Base-by-base conservation (phyloP, 2,888 invertebrate genomes). In the Actias luna region DNA sequence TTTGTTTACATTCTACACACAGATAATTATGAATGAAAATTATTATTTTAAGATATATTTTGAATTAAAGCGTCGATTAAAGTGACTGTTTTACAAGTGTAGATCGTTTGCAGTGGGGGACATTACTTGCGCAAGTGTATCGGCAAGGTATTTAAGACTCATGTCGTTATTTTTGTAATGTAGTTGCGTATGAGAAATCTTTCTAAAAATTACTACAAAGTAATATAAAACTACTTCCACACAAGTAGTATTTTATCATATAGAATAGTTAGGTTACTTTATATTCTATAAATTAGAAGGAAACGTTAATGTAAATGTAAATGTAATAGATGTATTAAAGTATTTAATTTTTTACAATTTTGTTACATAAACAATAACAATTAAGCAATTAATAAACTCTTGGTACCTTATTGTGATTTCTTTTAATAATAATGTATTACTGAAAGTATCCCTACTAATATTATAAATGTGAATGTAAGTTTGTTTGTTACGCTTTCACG, bases 11-110 rank as follows among this genome's bases (percentile, higher is more conserved):
- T 68, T 72, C 66, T 67, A 67, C 27, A 79, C 78, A 79, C 76
- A 69, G 69, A 75, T 79, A 83, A 68, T 80, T 73, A 79, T 87
- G 73, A 86, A 85, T 85, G 72, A 87, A 85, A 84, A 8, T 63
- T 72, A 66, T 66, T 69, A 61, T 69, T 71, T 58, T 65, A 52
- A 25, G 7, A 58, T 16, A 7, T 52, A 31, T 33, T 35, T 31
- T 42, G 33, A 58, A 64, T 64, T 42, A 42, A 63, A 68, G 65
- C 39, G 2, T 52, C 2, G 36, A 16, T 3, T 36, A 16, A n/a
- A 25, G n/a, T 10, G 16, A 22, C 22, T 25, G n/a, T 16, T 29
- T 10, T 58, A 8, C 16, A 18, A 22, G 2, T 61, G 46, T 36
- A 58, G 50, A 36, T 27, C 10, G 14, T 25, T 27, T 64, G 58